Evolutionary conservation across 1,140 invertebrate species (phyloP), one percentile per base, ranked within the genome.

Genomic region (Hycleus cichorii): DNA sequence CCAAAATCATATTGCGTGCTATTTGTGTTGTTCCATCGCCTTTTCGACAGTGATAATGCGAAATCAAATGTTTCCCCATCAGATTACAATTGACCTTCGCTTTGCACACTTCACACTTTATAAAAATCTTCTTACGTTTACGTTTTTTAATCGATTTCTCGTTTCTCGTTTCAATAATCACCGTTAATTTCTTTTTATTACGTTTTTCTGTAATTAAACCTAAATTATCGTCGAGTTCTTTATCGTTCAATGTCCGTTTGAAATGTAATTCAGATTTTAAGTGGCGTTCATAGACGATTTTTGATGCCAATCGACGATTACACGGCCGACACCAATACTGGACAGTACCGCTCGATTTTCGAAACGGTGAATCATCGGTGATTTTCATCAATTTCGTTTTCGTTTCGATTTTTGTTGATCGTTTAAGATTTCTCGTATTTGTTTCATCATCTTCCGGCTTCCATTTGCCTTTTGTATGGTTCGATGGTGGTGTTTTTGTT

Each of bases 1-100:
- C 80, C 24, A 91, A 75, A 43, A 92, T 82, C 64, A 89, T 78
- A 24, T 76, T 71, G 59, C 76, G 76, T 39, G 82, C 80, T 26
- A 72, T 71, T 12, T 74, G 71, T 53, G 76, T 77, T 45, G 72
- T 74, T n/a, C 77, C 75, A 56, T 79, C 77, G 57, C 82, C 81
- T 66, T 86, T 85, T 64, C 86, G 79, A 66, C 85, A 89, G 70
- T 91, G 89, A 73, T 87, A 91, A 72, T 87, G 87, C 27, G 88
- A 91, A 53, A 91, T 88, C 50, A 91, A 76, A 75, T 91, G 89
- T 70, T 90, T 90, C 51, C 89, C 88, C 75, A 91, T 84, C 60
- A 88, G 74, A 57, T 84, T 77, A 3, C 79, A 77, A 50, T 78
- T 79, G 25, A 90, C 84, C 62, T 81, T 79, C 10, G 82, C 82